Evolutionary conservation across 2,888 invertebrate species (phyloP), one percentile per base, ranked within the genome.

Genomic region (Apamea epomidion): DNA sequence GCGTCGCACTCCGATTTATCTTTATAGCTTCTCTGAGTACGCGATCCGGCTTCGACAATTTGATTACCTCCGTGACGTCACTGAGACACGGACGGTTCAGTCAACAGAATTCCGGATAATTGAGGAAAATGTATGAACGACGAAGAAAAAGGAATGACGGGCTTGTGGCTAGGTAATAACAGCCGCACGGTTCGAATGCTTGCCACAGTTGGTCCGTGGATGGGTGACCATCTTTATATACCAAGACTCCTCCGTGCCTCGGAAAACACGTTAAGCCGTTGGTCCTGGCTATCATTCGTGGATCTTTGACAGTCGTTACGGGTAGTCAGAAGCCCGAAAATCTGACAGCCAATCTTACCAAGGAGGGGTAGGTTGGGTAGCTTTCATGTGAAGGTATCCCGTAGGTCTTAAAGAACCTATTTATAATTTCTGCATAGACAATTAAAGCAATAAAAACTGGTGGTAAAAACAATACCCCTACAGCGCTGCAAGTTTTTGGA

Each of bases 11-110:
- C n/a, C 37, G n/a, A n/a, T 12, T n/a, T 58, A 32, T 32, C 32
- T 71, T 32, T 71, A 16, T 51, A 32, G 25, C 32, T 6, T 16
- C 25, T 32, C 71, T 25, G 25, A 54, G 51, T 25, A 71, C 32
- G 48, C 74, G 87, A 89, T 90, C 87, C 83, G 83, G 83, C 82
- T 78, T 88, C 88, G 90, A 90, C 90, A 90, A 93, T 93, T 93
- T 92, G 91, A 93, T 94, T 93, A 93, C 91, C 87, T 88, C 72
- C 16, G 76, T 81, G 74, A 77, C 81, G 83, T 29, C 80, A 67
- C 75, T 75, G 86, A 87, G 51, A 86, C 81, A 89, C 75, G 45
- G 84, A 62, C 48, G 42, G 76, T 67, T 37, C n/a, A n/a, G 74
- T 76, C 67, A 79, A 67, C 82, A 69, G 42, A 68, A 29, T 62